These are phyloP conservation scores for Periophthalmodon schlosseri DNA, from an alignment of 2,113 vertebrate species.

Conservation along the genomic window DNA sequence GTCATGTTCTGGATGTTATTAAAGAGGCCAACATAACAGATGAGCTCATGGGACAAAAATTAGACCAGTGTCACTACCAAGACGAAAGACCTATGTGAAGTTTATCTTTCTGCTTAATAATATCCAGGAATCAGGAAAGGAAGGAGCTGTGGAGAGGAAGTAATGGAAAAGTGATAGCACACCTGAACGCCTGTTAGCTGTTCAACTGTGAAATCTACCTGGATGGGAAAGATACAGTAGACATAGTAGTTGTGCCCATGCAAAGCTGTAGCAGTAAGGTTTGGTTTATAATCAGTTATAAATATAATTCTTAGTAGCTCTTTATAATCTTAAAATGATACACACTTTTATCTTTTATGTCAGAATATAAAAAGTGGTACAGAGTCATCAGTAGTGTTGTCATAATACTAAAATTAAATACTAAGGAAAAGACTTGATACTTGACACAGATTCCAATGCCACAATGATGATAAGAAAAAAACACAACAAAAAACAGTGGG, in stretches of 20 bases:
- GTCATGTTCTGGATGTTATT: constrained; percentile 67
- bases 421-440: too few relatives aligned
- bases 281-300: not conserved
- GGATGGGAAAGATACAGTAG: not conserved
- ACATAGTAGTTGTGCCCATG: not conserved
- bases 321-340: too few relatives aligned
- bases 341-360: too few relatives aligned
- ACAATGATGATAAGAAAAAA: too few relatives aligned
- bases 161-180: constrained; percentile 1
- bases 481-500: too few relatives aligned
- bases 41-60: constrained; percentile 69
- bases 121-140: constrained; percentile 28
- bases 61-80: constrained; percentile 59
- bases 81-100: constrained; percentile 46
- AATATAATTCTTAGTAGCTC: too few relatives aligned
- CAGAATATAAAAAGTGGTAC: too few relatives aligned
- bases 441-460: too few relatives aligned
- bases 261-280: not conserved
- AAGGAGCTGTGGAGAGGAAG: constrained; percentile 19
- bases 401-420: too few relatives aligned
- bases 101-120: constrained; percentile 57
- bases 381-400: too few relatives aligned
- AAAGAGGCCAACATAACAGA: constrained; percentile 66
- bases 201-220: constrained; percentile 18
- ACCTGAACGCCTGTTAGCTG: constrained; percentile 23